Evolutionary conservation across 1,140 invertebrate genomes (phyloP).

Genomic region (Scaptomyza hsui): DNA sequence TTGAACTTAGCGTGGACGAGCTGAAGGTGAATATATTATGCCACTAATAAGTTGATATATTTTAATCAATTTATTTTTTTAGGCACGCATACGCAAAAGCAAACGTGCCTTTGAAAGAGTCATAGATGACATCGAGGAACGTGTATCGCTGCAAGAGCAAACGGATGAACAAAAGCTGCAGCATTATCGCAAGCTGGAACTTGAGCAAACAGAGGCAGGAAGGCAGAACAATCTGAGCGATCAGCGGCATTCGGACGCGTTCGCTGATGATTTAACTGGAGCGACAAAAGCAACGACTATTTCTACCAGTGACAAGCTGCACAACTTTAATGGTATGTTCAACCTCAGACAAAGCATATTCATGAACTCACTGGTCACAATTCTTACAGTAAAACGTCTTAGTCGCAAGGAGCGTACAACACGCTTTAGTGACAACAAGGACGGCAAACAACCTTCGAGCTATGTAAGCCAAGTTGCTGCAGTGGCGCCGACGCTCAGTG

Average conservation of each 20-base stretch:
- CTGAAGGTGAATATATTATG: constrained; percentile 47
- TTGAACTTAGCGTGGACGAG: constrained; percentile 69
- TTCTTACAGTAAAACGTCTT: constrained; percentile 60
- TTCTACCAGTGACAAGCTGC: constrained; percentile 58
- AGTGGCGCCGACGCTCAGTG: constrained; percentile 15
- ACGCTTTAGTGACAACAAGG: constrained; percentile 81
- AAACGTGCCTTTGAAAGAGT: constrained; percentile 69
- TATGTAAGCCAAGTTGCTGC: constrained; percentile 63
- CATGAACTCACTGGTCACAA: not conserved
- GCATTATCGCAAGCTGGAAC: constrained; percentile 55
- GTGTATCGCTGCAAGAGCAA: constrained; percentile 61
- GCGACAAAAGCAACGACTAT: constrained; percentile 5
- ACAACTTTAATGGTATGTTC: constrained; percentile 64
- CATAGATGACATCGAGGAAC: constrained; percentile 77
- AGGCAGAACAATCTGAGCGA: constrained; percentile 5
- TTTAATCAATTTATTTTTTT: not conserved
- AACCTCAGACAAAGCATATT: not conserved
- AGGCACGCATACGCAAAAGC: constrained; percentile 67
- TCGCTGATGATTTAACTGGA: constrained; percentile 22
- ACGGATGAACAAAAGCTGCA: constrained; percentile 68
- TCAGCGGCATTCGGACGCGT: constrained; percentile 18
- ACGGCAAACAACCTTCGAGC: constrained; percentile 58
- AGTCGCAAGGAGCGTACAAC: constrained; percentile 77
- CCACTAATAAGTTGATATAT: not conserved
- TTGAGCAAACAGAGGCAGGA: constrained; percentile 32